A percentile compares a stretch with the other conserved stretches of the same genome.
Evolutionary conservation across 2,797 vertebrate genomes (phyloP).

Genomic region (Poeciliopsis infans): DNA sequence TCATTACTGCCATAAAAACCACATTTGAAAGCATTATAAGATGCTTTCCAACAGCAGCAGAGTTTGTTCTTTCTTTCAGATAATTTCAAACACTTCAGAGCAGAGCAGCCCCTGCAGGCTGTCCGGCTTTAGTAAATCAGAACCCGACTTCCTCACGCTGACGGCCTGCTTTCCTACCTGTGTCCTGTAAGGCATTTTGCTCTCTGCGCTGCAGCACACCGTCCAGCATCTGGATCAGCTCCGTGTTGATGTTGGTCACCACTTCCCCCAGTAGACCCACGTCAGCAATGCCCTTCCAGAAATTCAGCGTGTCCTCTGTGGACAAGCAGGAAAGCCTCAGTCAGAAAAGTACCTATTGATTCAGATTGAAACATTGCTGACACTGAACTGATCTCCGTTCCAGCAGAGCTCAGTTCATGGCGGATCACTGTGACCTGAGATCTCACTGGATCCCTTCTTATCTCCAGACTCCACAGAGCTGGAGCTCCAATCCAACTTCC

Average conservation of each 20-base stretch:
- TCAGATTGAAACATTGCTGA: not conserved
- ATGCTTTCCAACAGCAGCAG: slow-evolving; percentile 34
- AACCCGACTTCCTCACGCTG: not conserved
- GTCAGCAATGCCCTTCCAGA: slow-evolving; percentile 98
- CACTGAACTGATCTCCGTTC: too few species aligned
- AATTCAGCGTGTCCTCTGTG: slow-evolving; percentile 94
- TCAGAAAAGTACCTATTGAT: not conserved
- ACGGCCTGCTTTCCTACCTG: slow-evolving; percentile 78
- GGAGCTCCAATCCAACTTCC: slow-evolving; percentile 89
- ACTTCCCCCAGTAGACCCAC: slow-evolving; percentile 98
- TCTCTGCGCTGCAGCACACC: slow-evolving; percentile 89
- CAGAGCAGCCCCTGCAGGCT: not conserved
- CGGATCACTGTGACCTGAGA: slow-evolving; percentile 75
- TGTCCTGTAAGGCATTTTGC: slow-evolving; percentile 86
- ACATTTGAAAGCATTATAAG: not conserved
- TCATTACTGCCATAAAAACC: not conserved
- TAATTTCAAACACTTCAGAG: not conserved
- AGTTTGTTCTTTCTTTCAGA: slow-evolving; percentile 54
- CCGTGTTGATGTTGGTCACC: slow-evolving; percentile 94
- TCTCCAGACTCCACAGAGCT: slow-evolving; percentile 84
- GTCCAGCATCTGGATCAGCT: slow-evolving; percentile 91
- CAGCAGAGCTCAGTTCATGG: not conserved
- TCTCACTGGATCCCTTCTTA: slow-evolving; percentile 89
- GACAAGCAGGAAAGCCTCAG: slow-evolving; percentile 3
- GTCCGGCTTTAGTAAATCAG: not conserved